These are phyloP conservation scores for Nettapus auritus DNA, from an alignment of 2,113 vertebrate genomes.

Conservation along the genomic window DNA sequence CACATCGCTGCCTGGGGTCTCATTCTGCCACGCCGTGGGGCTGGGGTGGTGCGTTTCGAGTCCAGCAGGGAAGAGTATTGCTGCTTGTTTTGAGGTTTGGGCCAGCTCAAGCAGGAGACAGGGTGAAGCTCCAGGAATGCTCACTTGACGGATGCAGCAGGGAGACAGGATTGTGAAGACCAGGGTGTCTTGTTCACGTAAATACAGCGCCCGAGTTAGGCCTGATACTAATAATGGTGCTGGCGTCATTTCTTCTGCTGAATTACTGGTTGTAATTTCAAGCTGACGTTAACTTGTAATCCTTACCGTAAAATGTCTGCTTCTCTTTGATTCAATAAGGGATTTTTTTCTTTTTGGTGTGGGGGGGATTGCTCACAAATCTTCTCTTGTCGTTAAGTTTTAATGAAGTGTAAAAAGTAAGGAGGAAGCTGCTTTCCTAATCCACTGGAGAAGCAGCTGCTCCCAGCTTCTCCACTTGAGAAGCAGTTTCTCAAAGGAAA, in stretches of 20 bases:
- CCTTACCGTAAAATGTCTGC: background rate
- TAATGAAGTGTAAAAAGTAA: background rate
- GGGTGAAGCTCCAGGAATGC: background rate
- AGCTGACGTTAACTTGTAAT: background rate
- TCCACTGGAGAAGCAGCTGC: background rate
- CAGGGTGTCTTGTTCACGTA: background rate
- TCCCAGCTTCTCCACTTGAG: no score
- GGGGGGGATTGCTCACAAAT: background rate
- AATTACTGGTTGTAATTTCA: background rate
- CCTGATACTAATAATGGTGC: background rate
- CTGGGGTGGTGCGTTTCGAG: no score
- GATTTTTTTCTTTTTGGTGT: no score
- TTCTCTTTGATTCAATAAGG: background rate
- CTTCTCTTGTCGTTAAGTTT: background rate
- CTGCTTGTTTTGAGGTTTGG: background rate
- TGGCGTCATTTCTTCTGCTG: background rate
- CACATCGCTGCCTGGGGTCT: fast-evolving
- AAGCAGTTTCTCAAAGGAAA: background rate
- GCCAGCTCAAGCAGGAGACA: background rate
- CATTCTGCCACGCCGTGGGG: background rate
- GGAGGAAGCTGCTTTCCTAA: background rate
- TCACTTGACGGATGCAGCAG: background rate
- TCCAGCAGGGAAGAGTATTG: background rate
- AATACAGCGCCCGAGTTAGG: background rate
- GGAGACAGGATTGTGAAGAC: background rate